These are phyloP conservation scores for Callipepla californica DNA, from an alignment of 2,113 vertebrate species.

Conservation along the genomic window DNA sequence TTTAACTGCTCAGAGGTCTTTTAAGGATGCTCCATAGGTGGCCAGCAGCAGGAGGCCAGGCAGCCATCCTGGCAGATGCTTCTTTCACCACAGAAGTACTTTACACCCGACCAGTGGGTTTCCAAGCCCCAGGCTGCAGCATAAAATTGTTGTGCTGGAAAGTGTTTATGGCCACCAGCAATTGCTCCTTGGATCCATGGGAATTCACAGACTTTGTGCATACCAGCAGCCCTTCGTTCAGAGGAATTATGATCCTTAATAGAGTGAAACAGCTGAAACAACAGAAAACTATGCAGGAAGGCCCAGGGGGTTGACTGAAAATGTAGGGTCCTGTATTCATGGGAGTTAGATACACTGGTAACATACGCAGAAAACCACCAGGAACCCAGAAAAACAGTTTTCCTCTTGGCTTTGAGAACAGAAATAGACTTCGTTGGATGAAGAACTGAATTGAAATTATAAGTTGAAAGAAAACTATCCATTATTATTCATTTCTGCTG, in stretches of 20 bases:
- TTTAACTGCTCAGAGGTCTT: background rate
- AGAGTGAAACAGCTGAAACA: slow-evolving; percentile 46
- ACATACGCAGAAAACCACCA: slow-evolving; percentile 17
- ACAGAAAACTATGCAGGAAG: slow-evolving; percentile 24
- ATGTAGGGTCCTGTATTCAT: background rate
- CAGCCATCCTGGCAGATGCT: slow-evolving; percentile 14
- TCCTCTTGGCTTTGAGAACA: background rate
- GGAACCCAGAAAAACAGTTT: slow-evolving; percentile 45
- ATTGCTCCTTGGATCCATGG: background rate
- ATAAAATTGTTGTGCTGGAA: slow-evolving; percentile 5
- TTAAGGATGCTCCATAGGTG: background rate
- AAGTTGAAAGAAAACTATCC: background rate
- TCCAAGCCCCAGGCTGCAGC: slow-evolving; percentile 9
- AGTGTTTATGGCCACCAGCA: slow-evolving; percentile 48
- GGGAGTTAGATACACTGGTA: slow-evolving; percentile 27
- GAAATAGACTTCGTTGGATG: background rate
- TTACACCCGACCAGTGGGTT: background rate
- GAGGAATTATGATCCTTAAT: slow-evolving; percentile 54
- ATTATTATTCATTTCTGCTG: background rate
- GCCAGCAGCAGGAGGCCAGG: background rate
- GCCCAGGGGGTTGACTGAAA: slow-evolving; percentile 61
- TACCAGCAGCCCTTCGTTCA: slow-evolving; percentile 2
- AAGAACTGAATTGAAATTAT: background rate
- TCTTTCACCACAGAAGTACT: slow-evolving; percentile 29
- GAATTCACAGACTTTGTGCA: slow-evolving; percentile 8